phyloP scores from a whole-genome alignment of 2,888 invertebrate species.

The Fissipunctia ypsillon region DNA sequence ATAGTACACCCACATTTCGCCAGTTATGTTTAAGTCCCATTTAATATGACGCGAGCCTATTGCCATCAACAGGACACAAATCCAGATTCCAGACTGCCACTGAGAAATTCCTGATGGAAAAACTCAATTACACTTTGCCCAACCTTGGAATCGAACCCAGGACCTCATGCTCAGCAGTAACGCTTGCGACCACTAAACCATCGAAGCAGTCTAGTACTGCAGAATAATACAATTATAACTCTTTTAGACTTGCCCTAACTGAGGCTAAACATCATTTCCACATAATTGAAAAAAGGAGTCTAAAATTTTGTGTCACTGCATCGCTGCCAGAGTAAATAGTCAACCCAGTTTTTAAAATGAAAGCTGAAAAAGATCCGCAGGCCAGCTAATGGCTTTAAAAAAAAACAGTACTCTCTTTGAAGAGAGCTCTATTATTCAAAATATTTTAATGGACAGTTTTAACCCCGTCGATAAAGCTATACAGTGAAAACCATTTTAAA shows the following conservation, averaged over 20 bases:
- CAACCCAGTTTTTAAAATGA: constrained; percentile 69
- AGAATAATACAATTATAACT: background rate
- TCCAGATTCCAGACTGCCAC: background rate
- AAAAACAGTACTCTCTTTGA: constrained; percentile 76
- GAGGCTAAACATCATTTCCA: constrained; percentile 1
- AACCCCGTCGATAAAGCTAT: constrained; percentile 59
- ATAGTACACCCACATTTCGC: no score
- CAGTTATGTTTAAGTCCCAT: no score
- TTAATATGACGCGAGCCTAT: no score
- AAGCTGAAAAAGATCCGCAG: constrained; percentile 66
- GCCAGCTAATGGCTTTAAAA: constrained; percentile 78
- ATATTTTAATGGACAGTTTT: constrained; percentile 79
- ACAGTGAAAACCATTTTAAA: constrained; percentile 65
- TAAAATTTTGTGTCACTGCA: constrained; percentile 8
- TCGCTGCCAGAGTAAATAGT: constrained; percentile 62
- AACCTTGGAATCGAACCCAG: background rate
- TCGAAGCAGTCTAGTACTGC: background rate
- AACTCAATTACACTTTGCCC: background rate
- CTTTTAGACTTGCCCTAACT: background rate
- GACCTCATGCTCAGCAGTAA: no score
- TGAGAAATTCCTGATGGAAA: background rate
- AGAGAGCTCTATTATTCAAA: constrained; percentile 77
- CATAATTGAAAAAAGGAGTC: constrained; percentile 7
- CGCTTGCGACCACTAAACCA: background rate
- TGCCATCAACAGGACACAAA: no score